Evolutionary conservation across 2,113 vertebrate genomes (phyloP).

Genomic region (Bettongia penicillata): DNA sequence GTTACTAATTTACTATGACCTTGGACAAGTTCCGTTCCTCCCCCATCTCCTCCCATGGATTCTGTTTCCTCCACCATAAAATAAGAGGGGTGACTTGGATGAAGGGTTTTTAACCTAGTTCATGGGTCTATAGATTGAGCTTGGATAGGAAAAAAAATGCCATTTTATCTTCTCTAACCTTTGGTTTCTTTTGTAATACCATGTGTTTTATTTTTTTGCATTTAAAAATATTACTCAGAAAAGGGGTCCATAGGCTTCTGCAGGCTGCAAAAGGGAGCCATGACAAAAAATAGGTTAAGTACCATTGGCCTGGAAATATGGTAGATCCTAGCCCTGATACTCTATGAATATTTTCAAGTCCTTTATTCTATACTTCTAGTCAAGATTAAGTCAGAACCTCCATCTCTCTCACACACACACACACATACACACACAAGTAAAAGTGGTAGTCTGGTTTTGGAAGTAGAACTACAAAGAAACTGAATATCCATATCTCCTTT

Average conservation of each 20-base stretch:
- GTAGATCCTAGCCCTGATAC: neutral
- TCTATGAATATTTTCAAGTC: neutral
- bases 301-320: neutral
- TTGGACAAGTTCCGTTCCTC: neutral
- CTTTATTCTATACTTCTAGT: neutral
- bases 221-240: neutral
- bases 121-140: neutral
- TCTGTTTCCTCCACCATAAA: neutral
- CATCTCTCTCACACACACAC: neutral
- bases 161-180: neutral
- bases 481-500: neutral
- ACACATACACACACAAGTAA: neutral
- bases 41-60: neutral
- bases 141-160: neutral
- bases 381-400: no score
- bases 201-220: neutral
- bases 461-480: no score
- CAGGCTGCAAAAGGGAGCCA: neutral
- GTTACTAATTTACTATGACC: neutral
- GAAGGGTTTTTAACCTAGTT: neutral
- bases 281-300: neutral
- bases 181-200: neutral
- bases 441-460: no score
- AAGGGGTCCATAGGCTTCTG: neutral
- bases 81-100: neutral